Conservation (phyloP, 2,797 vertebrate genomes). For the Ispidina picta region DNA sequence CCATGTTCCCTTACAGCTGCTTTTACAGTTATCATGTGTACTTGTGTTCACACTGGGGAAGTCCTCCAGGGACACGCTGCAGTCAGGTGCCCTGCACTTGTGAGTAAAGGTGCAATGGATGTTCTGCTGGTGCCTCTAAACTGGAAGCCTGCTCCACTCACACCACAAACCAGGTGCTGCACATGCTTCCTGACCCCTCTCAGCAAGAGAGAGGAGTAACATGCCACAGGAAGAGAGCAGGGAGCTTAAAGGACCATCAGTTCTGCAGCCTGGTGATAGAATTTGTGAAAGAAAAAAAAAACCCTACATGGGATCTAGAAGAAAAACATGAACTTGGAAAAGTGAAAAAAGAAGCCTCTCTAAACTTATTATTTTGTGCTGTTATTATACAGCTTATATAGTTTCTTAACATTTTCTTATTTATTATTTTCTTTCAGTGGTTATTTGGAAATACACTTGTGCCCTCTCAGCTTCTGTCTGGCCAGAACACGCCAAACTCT, state of each 20-base stretch:
- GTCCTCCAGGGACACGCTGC: background rate
- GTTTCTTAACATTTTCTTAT: background rate
- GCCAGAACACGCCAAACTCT: background rate
- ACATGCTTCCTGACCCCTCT: background rate
- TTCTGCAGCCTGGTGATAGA: background rate
- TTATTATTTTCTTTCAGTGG: background rate
- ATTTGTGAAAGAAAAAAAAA: background rate
- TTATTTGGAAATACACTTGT: background rate
- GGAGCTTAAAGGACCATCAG: background rate
- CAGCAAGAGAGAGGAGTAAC: background rate
- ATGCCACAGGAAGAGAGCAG: background rate
- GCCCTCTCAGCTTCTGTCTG: background rate
- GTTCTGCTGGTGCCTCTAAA: background rate
- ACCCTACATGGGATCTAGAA: background rate
- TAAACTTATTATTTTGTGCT: background rate
- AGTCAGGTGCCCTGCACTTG: background rate
- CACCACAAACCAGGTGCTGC: background rate
- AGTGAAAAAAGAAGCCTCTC: background rate
- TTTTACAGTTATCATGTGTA: background rate
- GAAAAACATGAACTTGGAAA: background rate
- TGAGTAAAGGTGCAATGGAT: background rate
- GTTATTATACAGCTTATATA: background rate
- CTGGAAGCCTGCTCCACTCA: background rate
- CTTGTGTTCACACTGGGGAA: background rate
- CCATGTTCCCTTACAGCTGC: background rate